Conservation (phyloP, 2,113 vertebrate genomes). For the Plecturocebus donacophilus region DNA sequence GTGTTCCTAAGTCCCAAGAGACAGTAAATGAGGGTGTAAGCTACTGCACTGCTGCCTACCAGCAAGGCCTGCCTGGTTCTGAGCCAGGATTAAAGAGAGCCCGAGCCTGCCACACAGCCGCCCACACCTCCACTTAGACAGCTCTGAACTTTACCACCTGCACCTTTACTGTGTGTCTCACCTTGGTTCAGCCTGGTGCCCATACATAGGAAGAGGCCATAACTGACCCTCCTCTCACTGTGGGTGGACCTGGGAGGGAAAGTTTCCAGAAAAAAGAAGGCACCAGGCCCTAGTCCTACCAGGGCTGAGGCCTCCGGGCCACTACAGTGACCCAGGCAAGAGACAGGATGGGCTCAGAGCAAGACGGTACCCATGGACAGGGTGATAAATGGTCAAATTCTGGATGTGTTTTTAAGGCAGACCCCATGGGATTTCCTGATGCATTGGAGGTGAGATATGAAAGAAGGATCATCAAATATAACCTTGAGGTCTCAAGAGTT, state of each 20-base stretch:
- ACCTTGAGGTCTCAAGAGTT: background rate
- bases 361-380: too few species aligned
- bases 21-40: background rate
- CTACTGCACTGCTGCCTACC: rapidly evolving
- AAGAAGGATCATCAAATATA: background rate
- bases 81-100: background rate
- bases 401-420: background rate
- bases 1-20: background rate
- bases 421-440: background rate
- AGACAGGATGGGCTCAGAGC: background rate
- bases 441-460: background rate
- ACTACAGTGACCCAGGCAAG: background rate
- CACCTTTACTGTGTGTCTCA: background rate
- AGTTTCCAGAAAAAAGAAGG: background rate
- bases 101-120: background rate
- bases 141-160: background rate
- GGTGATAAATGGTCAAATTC: background rate
- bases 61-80: background rate
- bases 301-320: background rate
- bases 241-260: background rate
- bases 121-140: background rate
- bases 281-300: background rate
- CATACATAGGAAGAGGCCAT: background rate
- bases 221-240: background rate
- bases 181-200: background rate